A percentile compares a stretch with the other conserved stretches of the same genome.
These are phyloP conservation scores for Hermaeophaga mercurialis DNA, from an alignment of 2,888 invertebrate genomes.

Conservation along the genomic window DNA sequence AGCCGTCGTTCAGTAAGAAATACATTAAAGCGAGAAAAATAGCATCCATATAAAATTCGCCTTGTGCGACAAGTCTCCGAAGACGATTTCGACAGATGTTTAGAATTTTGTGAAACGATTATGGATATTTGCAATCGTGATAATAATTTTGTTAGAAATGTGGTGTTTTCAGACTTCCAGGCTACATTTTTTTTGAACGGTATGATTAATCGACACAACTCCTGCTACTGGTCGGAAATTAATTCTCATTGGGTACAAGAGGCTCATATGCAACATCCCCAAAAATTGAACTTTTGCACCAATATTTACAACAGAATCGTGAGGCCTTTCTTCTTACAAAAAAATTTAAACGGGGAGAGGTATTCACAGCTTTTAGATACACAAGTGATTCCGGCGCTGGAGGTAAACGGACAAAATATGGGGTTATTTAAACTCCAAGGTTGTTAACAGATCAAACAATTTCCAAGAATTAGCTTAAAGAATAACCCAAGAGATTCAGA, in stretches of 20 bases:
- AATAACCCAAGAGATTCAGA: conserved; percentile 3
- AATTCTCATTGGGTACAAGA: neutral
- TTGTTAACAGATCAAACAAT: neutral
- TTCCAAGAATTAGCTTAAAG: neutral
- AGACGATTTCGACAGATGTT: too few relatives aligned
- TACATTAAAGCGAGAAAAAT: too few relatives aligned
- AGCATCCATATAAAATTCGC: too few relatives aligned
- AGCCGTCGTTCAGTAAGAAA: too few relatives aligned
- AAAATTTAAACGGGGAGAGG: too few relatives aligned
- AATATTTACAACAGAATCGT: neutral
- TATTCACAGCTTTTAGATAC: neutral
- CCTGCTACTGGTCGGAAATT: neutral
- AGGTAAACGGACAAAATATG: neutral
- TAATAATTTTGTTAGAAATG: too few relatives aligned
- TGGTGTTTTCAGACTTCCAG: neutral
- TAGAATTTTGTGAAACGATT: too few relatives aligned
- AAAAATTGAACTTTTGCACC: neutral
- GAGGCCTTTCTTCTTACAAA: too few relatives aligned
- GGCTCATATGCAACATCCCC: neutral
- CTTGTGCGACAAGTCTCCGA: too few relatives aligned
- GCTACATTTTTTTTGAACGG: neutral
- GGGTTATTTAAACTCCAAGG: neutral
- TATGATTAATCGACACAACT: too few relatives aligned
- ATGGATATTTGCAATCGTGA: too few relatives aligned
- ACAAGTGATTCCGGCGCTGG: too few relatives aligned